Evolutionary conservation across 2,888 invertebrate genomes (phyloP), one percentile per base, ranked within the genome.

Genomic region (Hoplodrina ambigua): DNA sequence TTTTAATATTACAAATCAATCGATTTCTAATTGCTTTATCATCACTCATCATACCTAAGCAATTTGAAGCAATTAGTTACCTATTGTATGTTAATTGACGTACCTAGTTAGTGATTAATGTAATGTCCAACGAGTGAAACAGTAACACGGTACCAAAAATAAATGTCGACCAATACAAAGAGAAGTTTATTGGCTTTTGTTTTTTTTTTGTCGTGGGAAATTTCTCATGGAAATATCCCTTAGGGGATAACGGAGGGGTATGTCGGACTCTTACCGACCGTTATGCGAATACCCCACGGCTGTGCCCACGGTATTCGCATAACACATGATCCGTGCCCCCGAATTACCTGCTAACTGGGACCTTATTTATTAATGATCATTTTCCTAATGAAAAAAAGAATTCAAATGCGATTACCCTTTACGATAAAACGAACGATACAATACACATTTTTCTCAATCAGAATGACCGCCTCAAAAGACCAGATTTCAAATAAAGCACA

Each of bases 31-130:
- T 73, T 50, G 41, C 10, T 41, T 11, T 20, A 61, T 53, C 25
- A 41, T 19, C 20, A 20, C 56, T 56, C 56, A 55, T 46, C 10
- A 19, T 13, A 63, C 54, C 6, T 8, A n/a, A 58, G 54, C 58
- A 73, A 53, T 46, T 58, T 57, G 59, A 50, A 65, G 20, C 59
- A 55, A 75, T 75, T 53, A 73, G 13, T n/a, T 11, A 13, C 46
- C 5, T 17, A 15, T 44, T 10, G 13, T 10, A 46, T 15, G 46
- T 17, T 68, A 75, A 73, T 60, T 53, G 46, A 11, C 30, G 13
- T 8, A n/a, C n/a, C n/a, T n/a, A 30, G 15, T 30, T 44, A 20
- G 37, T 75, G n/a, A 53, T 60, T 75, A 30, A 60, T 75, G 20
- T 52, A 58, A 30, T 65, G 57, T 53, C 52, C 41, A 53, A 30